A percentile compares a stretch with the other conserved stretches of the same genome.
Conservation (phyloP, 2,888 invertebrate species). For the Metallyticus violacea region DNA sequence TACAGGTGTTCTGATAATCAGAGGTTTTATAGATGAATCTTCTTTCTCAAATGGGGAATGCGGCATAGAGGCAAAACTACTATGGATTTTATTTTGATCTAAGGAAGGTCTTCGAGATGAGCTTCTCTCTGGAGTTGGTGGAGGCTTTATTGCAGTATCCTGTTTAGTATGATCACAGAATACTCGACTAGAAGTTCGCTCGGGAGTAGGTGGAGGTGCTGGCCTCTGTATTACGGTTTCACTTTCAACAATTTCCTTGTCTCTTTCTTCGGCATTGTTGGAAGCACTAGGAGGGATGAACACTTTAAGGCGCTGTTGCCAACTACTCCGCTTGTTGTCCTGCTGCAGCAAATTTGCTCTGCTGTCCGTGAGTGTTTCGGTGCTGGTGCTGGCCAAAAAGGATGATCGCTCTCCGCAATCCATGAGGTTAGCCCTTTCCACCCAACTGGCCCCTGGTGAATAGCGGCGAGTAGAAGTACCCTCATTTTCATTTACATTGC, state of each 20-base stretch:
- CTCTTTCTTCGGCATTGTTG: constrained; percentile 34
- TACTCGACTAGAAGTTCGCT: constrained; percentile 10
- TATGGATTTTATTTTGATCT: background rate
- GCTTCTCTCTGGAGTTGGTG: constrained; percentile 20
- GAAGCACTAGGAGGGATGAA: constrained; percentile 39
- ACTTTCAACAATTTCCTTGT: background rate
- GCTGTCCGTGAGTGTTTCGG: constrained; percentile 45
- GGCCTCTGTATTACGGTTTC: background rate
- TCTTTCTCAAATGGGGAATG: background rate
- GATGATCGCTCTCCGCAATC: constrained; percentile 18
- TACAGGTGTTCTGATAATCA: background rate
- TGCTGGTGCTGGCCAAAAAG: constrained; percentile 38
- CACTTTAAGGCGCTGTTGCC: constrained; percentile 36
- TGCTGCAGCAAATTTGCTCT: constrained; percentile 37
- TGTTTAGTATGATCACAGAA: background rate
- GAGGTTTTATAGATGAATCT: background rate
- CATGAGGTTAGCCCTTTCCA: constrained; percentile 14
- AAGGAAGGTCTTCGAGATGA: background rate
- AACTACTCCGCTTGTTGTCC: constrained; percentile 30
- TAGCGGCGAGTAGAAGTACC: background rate
- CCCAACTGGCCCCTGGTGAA: constrained; percentile 11
- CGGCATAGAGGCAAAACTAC: background rate
- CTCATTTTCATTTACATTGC: background rate
- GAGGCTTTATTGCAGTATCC: background rate
- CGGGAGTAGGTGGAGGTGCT: constrained; percentile 11